Base-by-base conservation (phyloP, 1,140 invertebrate species). In the Belonocnema kinseyi region DNA sequence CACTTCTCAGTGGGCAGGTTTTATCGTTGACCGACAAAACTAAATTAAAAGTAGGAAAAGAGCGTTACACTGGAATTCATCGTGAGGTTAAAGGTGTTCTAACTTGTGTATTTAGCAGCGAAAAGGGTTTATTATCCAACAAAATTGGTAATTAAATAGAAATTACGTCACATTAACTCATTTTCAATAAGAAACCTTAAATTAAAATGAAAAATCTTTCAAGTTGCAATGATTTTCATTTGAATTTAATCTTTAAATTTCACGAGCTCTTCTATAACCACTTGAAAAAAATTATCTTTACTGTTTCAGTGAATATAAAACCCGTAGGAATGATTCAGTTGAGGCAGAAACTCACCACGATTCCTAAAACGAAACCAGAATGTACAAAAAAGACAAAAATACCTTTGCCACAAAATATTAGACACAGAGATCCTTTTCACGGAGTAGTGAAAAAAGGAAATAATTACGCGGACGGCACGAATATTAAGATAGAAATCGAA, bases 311-410 rank as follows among this genome's bases (percentile, higher is more conserved):
- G 61, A 66, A 66, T 66, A 66, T 66, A 10, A 66, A 66, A 40
- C 61, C 61, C 16, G 7, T 26, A n/a, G 61, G 61, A n/a, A 40
- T 66, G 14, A 66, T 66, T 26, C 61, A 66, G 16, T 26, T 66
- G 6, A 26, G 61, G 13, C 61, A 66, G 61, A 66, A 66, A 40
- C 13, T 66, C 14, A 66, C 16, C 16, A 16, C 61, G 7, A 40
- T 66, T 66, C 61, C 61, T 40, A 66, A 66, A 66, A 33, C 21
- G n/a, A 66, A 66, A 66, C 61, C 61, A 2, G 61, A 66, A 33
- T 46, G 33, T n/a, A n/a, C 14, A 8, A 13, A 66, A 33, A 13
- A 66, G 21, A 40, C 26, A 7, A 66, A 66, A 66, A 26, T 66
- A 66, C 61, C 61, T 10, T 46, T 66, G 40, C 61, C 61, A 2